Percentiles rank a stretch among this genome's conserved stretches.
These are phyloP conservation scores for Pristionchus entomophagus DNA, from an alignment of 2,888 invertebrate species.

Conservation along the genomic window DNA sequence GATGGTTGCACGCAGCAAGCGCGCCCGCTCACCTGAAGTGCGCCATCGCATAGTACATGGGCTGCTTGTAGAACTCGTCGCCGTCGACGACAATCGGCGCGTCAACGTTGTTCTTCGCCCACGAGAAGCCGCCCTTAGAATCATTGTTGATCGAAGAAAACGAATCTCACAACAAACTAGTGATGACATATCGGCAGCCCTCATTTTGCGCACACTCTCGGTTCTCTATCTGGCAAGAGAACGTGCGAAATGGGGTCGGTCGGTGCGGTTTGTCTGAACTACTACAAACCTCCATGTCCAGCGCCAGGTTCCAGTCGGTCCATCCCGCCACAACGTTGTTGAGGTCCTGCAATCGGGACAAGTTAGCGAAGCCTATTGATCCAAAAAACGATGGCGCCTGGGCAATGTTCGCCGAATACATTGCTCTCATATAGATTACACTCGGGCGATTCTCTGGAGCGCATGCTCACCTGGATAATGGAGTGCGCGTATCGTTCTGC, in stretches of 20 bases:
- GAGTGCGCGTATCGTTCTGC: conserved; percentile 83
- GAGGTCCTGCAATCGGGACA: conserved; percentile 82
- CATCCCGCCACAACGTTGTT: conserved; percentile 87
- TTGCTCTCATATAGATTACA: background rate
- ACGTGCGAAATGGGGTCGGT: too few species aligned
- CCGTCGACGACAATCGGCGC: conserved; percentile 84
- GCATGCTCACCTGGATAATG: conserved; percentile 60
- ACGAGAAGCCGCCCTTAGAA: conserved; percentile 88
- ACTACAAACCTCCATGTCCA: conserved; percentile 77
- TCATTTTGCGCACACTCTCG: too few species aligned
- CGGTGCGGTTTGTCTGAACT: background rate
- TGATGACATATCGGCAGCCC: too few species aligned
- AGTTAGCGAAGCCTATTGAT: too few species aligned
- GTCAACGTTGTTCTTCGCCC: conserved; percentile 88
- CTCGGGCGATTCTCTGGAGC: background rate
- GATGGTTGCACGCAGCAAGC: background rate
- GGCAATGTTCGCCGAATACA: background rate
- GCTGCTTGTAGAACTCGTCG: too few species aligned
- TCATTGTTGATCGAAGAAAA: too few species aligned
- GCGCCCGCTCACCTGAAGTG: conserved; percentile 80
- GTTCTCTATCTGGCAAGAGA: too few species aligned
- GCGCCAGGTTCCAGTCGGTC: conserved; percentile 91
- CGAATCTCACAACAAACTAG: too few species aligned
- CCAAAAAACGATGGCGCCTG: too few species aligned
- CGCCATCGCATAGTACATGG: conserved; percentile 87